Evolutionary conservation across 1,140 invertebrate genomes (phyloP), one percentile per base, ranked within the genome.

Genomic region (Drosophila bipectinata): DNA sequence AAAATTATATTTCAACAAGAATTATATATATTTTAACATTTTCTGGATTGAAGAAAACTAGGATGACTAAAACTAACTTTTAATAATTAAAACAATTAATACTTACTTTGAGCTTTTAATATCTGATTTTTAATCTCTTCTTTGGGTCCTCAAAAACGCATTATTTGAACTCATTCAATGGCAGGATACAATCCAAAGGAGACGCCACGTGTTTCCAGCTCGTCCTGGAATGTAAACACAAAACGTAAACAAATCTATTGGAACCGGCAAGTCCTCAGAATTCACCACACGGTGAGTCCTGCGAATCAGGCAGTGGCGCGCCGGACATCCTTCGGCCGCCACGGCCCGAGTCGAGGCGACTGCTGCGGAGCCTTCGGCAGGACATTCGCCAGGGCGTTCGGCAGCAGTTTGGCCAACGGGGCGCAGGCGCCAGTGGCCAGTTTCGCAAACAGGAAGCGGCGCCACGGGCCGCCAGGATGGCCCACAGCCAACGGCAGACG

Each of bases 401-500:
- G 49, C 28, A 8, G 10, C 1, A 37, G 26, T 37, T 47, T 49
- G 28, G 58, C 24, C 51, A 9, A 49, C 68, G 55, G 44, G 57
- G 71, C 83, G 77, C 76, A 77, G 68, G 73, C 77, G 77, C 77
- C 81, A 53, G 71, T 69, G 82, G 67, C 68, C 83, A 73, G 64
- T 79, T 85, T 56, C 54, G 67, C 54, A 64, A 74, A 57, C 73
- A 63, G 56, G 55, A 56, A 64, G 54, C 45, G 39, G 18, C 12
- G 47, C 60, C 44, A 62, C 45, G 41, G 41, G 56, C 34, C 53
- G 21, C 49, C 53, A 30, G 59, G 62, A 60, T 87, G 82, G 30
- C 48, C 72, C 77, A 85, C 81, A 85, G 77, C 82, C 81, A 85
- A 85, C 81, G 68, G 77, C 77, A 85, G 44, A 14, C 12, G 44